A percentile compares a stretch with the other conserved stretches of the same genome.
phyloP scores from a whole-genome alignment of 1,140 invertebrate species.

The Cecropterus lyciades region DNA sequence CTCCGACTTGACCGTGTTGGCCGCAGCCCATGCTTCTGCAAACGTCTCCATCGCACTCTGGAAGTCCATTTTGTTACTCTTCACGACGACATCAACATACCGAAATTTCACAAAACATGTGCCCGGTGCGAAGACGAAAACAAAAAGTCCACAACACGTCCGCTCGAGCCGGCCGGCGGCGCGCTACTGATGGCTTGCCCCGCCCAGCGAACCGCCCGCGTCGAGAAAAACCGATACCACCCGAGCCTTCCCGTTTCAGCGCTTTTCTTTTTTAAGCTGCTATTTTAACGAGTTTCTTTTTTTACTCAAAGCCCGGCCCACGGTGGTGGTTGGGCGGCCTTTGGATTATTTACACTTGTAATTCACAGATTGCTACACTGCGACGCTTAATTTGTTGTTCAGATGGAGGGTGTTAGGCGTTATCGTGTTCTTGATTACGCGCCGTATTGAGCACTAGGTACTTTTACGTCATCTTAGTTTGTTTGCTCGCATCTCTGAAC shows the following conservation, averaged over 20 bases:
- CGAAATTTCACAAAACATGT: slow-evolving; percentile 72
- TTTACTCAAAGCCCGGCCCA: slow-evolving; percentile 75
- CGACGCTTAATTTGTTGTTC: slow-evolving; percentile 70
- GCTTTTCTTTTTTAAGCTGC: slow-evolving; percentile 83
- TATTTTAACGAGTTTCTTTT: slow-evolving; percentile 82
- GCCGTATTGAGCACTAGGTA: slow-evolving; percentile 54
- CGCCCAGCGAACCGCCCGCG: slow-evolving; percentile 80
- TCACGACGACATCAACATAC: slow-evolving; percentile 79
- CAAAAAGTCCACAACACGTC: slow-evolving; percentile 52
- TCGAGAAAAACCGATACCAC: slow-evolving; percentile 80
- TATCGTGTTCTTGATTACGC: slow-evolving; percentile 65
- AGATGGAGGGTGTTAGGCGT: slow-evolving; percentile 61
- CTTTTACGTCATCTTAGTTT: slow-evolving; percentile 45
- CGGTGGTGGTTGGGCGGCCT: slow-evolving; percentile 78
- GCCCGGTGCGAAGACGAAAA: slow-evolving; percentile 47
- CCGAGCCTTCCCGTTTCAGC: slow-evolving; percentile 81
- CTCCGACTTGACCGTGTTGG: slow-evolving; percentile 90
- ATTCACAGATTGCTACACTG: slow-evolving; percentile 73
- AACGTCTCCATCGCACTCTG: slow-evolving; percentile 99
- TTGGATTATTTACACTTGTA: slow-evolving; percentile 83
- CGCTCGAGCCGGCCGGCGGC: slow-evolving; percentile 70
- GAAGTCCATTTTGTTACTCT: slow-evolving; percentile 92
- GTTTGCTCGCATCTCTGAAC: slow-evolving; percentile 31
- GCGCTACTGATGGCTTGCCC: slow-evolving; percentile 73
- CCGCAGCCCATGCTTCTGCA: slow-evolving; percentile 97